Conservation (phyloP, 1,140 invertebrate species). For the Acromyrmex heyeri region DNA sequence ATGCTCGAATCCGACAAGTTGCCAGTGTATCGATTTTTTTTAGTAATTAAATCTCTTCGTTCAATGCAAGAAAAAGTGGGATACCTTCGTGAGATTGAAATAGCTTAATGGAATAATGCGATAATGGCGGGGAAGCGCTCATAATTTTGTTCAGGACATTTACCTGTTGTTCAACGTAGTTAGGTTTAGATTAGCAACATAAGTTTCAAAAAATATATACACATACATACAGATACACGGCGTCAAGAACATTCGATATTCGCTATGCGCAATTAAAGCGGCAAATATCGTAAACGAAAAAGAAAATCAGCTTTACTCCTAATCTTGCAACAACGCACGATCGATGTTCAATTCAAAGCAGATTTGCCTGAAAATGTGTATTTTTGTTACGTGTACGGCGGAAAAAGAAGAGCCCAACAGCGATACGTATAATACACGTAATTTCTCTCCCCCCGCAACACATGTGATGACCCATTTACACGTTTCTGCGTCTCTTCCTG, state of each 20-base stretch:
- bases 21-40: not conserved
- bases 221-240: not conserved
- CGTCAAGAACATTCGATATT: slow-evolving; percentile 31
- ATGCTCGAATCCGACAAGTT: not conserved
- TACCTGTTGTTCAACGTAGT: not conserved
- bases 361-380: slow-evolving; percentile 51
- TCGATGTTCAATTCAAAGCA: slow-evolving; percentile 57
- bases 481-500: slow-evolving; percentile 43
- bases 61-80: not conserved
- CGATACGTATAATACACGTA: not conserved
- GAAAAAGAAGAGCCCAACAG: not conserved
- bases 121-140: not conserved
- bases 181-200: slow-evolving; percentile 31
- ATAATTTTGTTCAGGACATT: slow-evolving; percentile 11
- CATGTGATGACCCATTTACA: slow-evolving; percentile 23
- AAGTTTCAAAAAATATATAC: not conserved
- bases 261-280: slow-evolving; percentile 32
- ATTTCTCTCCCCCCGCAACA: not conserved
- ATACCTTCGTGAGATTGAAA: not conserved
- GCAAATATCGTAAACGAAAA: slow-evolving; percentile 24
- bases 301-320: slow-evolving; percentile 26
- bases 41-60: not conserved
- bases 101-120: not conserved
- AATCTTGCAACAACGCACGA: slow-evolving; percentile 47
- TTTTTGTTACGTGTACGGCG: slow-evolving; percentile 45